These are phyloP conservation scores for Dendrolimus houi DNA, from an alignment of 2,888 invertebrate species.

Conservation along the genomic window DNA sequence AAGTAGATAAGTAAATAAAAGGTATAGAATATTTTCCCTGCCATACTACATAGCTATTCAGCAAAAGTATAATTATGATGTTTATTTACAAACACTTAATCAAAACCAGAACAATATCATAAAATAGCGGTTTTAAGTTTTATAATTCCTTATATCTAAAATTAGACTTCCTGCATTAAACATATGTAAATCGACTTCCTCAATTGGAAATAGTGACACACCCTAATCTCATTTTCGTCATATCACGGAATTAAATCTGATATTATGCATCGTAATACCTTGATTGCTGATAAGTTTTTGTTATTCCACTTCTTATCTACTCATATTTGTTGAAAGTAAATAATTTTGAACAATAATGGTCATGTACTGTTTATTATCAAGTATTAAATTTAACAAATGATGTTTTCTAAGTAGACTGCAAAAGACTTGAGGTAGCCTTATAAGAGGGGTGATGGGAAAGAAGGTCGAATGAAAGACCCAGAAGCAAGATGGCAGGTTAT, in stretches of 20 bases:
- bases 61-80: too few species aligned
- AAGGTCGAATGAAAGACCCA: too few species aligned
- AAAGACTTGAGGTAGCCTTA: too few species aligned
- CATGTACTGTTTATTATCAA: not conserved
- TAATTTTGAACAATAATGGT: conserved; percentile 3
- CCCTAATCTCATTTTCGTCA: conserved; percentile 12
- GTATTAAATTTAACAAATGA: not conserved
- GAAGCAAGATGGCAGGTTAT: too few species aligned
- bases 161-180: not conserved
- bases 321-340: not conserved
- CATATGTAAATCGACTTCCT: not conserved
- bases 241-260: conserved; percentile 25
- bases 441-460: too few species aligned
- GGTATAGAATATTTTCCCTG: too few species aligned
- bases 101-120: not conserved
- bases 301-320: conserved; percentile 10
- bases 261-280: conserved; percentile 14
- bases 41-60: too few species aligned
- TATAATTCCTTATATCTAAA: not conserved
- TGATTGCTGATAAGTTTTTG: conserved; percentile 23
- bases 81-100: too few species aligned
- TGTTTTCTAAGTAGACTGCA: too few species aligned
- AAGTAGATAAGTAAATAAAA: too few species aligned
- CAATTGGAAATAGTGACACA: conserved; percentile 14
- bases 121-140: not conserved